Percentiles rank a stretch among this genome's conserved stretches.
Evolutionary conservation across 23 tunicate genomes (phyloP).

Genomic region (Diplosoma virens): DNA sequence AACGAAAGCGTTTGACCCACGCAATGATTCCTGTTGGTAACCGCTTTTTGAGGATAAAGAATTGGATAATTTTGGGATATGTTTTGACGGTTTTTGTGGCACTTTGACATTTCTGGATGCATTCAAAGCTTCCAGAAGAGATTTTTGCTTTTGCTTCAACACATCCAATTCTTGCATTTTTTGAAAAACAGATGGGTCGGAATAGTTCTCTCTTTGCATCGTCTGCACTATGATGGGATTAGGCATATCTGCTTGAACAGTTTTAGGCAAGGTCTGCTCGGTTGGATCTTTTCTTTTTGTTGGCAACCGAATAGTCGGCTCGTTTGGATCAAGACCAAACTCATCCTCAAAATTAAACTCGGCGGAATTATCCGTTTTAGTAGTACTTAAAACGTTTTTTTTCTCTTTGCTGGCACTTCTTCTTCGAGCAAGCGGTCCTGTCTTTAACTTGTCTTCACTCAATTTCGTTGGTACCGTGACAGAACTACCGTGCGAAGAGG

Average conservation of each 20-base stretch:
- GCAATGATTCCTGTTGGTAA: neutral
- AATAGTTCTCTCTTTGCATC: conserved; percentile 44
- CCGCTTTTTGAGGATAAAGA: no score
- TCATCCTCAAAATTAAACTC: conserved; percentile 47
- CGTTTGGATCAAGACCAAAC: conserved; percentile 54
- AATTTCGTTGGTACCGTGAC: no score
- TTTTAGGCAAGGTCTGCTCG: neutral
- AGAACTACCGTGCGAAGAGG: no score
- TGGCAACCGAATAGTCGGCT: conserved; percentile 57
- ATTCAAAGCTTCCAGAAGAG: conserved; percentile 42
- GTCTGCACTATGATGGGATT: conserved; percentile 16
- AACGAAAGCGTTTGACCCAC: no score
- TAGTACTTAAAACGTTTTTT: neutral
- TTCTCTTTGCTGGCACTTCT: conserved; percentile 41
- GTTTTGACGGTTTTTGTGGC: conserved; percentile 19
- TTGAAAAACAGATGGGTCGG: conserved; percentile 55
- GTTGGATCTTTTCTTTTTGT: neutral
- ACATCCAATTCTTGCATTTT: conserved; percentile 52
- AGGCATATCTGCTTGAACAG: neutral
- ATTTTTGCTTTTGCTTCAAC: conserved; percentile 48
- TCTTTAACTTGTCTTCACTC: conserved; percentile 1
- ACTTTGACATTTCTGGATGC: conserved; percentile 11
- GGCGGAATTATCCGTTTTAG: neutral
- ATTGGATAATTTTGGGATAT: neutral
- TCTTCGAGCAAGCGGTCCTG: conserved; percentile 33